A percentile compares a stretch with the other conserved stretches of the same genome.
Conservation (phyloP, 2,113 vertebrate species). For the Corythornis cristatus region DNA sequence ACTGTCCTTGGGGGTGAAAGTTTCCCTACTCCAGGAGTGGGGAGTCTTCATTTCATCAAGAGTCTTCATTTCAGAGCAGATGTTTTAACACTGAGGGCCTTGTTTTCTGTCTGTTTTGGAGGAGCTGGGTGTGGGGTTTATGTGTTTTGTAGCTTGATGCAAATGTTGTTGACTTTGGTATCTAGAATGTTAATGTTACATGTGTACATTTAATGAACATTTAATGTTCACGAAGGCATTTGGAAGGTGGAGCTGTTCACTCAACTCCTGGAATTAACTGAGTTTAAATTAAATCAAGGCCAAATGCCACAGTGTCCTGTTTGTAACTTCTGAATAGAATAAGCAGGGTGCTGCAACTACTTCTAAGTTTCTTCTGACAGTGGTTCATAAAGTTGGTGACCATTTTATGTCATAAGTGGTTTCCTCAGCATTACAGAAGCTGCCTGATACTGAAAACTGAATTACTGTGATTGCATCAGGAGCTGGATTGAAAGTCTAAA, state of each 20-base stretch:
- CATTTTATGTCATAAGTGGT: not conserved
- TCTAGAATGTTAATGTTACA: not conserved
- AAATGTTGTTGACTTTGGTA: not conserved
- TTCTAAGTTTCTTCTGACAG: not conserved
- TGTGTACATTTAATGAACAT: too few species aligned
- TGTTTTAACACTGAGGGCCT: not conserved
- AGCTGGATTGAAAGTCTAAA: not conserved
- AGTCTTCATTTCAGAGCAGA: not conserved
- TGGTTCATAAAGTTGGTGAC: not conserved
- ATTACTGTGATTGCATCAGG: not conserved
- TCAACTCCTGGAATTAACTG: not conserved
- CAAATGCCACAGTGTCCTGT: not conserved
- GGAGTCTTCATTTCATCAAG: not conserved
- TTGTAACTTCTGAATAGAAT: fast-evolving
- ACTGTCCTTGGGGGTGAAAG: not conserved
- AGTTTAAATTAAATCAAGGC: not conserved
- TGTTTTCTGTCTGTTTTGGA: not conserved
- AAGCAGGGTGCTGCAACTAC: not conserved
- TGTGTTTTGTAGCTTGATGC: not conserved
- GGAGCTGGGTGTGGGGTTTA: not conserved
- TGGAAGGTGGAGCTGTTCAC: not conserved
- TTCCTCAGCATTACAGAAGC: not conserved
- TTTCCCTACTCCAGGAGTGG: not conserved
- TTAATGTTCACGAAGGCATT: not conserved
- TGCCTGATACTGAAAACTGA: not conserved